phyloP scores from a whole-genome alignment of 2,888 invertebrate genomes.

The Poecilus cupreus region DNA sequence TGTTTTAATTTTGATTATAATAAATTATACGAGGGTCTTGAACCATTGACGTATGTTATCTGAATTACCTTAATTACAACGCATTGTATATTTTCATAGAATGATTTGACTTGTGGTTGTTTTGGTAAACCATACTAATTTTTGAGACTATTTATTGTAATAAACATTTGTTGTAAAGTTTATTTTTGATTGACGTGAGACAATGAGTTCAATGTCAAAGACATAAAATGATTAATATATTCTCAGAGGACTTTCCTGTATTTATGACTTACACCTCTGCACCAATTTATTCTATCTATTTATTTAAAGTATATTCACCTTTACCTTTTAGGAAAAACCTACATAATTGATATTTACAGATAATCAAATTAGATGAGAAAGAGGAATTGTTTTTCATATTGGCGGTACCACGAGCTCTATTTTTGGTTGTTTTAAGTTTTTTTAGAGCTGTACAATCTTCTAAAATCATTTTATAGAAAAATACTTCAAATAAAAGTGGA shows the following conservation, averaged over 20 bases:
- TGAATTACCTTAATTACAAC: neutral
- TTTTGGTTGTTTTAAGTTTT: no score
- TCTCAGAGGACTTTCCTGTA: neutral
- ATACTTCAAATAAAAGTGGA: no score
- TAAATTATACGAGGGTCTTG: no score
- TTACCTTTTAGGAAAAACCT: no score
- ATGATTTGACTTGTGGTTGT: slow-evolving; percentile 26
- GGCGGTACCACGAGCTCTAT: no score
- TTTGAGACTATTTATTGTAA: neutral
- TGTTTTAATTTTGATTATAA: no score
- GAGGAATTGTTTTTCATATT: no score
- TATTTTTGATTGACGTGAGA: slow-evolving; percentile 8
- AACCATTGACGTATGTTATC: neutral
- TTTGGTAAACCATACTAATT: neutral
- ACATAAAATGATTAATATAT: neutral
- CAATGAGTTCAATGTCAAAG: neutral
- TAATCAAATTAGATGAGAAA: no score
- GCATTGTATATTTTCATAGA: slow-evolving; percentile 33
- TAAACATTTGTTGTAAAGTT: neutral
- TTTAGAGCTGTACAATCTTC: no score
- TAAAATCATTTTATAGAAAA: no score
- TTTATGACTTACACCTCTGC: neutral
- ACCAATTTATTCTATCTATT: no score
- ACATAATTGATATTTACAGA: no score
- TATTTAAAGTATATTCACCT: neutral